Conservation (phyloP, 2,113 vertebrate species). For the human (Homo sapiens) region DNA sequence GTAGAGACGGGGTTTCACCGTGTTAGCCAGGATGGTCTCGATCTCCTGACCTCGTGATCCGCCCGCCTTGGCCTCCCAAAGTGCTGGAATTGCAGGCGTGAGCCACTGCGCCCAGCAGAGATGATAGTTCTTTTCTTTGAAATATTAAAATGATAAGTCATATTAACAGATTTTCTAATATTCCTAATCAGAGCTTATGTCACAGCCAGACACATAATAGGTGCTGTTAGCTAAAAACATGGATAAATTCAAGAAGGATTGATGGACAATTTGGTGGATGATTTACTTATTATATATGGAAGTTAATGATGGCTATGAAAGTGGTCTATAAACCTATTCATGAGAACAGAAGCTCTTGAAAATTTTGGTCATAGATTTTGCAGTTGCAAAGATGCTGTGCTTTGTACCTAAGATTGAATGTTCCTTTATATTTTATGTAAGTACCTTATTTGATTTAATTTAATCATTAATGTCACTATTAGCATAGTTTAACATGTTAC, state of each 20-base stretch:
- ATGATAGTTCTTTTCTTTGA: neutral
- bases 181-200: slow-evolving; percentile 13
- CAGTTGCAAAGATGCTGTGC: neutral
- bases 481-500: neutral
- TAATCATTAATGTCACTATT: neutral
- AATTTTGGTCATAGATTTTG: slow-evolving; percentile 34
- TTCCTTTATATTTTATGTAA: slow-evolving; percentile 50
- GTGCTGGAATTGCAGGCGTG: too few relatives aligned
- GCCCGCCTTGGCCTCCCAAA: too few relatives aligned
- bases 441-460: slow-evolving; percentile 44
- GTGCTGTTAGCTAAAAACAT: neutral
- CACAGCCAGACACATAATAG: neutral
- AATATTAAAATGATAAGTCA: neutral
- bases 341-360: slow-evolving; percentile 21
- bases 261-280: neutral
- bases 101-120: neutral
- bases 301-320: slow-evolving; percentile 16
- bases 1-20: too few relatives aligned
- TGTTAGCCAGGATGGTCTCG: too few relatives aligned
- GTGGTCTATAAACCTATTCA: neutral
- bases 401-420: neutral
- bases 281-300: slow-evolving; percentile 30
- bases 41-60: too few relatives aligned
- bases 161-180: neutral
- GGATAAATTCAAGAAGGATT: neutral